Conservation (phyloP, 2,888 invertebrate species). For the Pheosia tremula region DNA sequence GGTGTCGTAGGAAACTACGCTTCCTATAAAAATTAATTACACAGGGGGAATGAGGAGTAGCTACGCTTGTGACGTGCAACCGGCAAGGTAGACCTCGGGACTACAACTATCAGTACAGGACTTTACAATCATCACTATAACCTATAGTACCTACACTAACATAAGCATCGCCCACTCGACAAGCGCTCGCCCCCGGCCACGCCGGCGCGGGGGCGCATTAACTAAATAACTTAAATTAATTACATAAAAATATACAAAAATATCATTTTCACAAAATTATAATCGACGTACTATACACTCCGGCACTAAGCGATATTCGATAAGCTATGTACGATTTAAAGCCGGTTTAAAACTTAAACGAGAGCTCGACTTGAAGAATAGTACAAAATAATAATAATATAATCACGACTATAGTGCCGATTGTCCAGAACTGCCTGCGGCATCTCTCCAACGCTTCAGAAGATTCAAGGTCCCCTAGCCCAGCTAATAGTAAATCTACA, state of each 20-base stretch:
- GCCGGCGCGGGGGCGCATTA: slow-evolving; percentile 52
- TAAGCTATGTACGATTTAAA: slow-evolving; percentile 79
- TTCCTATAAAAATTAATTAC: slow-evolving; percentile 83
- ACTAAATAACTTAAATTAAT: slow-evolving; percentile 81
- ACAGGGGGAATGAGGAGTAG: slow-evolving; percentile 82
- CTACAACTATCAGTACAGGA: slow-evolving; percentile 81
- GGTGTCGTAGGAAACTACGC: slow-evolving; percentile 83
- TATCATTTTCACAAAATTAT: slow-evolving; percentile 84
- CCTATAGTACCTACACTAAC: slow-evolving; percentile 62
- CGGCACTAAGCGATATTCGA: slow-evolving; percentile 80
- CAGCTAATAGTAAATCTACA: slow-evolving; percentile 83
- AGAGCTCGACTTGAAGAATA: slow-evolving; percentile 81
- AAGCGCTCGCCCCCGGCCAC: slow-evolving; percentile 61
- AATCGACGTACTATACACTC: slow-evolving; percentile 81
- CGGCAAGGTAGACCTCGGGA: slow-evolving; percentile 82
- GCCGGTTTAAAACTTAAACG: slow-evolving; percentile 82
- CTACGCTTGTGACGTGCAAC: slow-evolving; percentile 81
- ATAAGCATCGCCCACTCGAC: slow-evolving; percentile 67
- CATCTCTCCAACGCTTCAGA: slow-evolving; percentile 71
- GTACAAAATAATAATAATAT: slow-evolving; percentile 74
- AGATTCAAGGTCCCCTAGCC: slow-evolving; percentile 85
- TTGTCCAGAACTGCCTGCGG: slow-evolving; percentile 83
- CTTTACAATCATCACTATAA: slow-evolving; percentile 83
- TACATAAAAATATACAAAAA: slow-evolving; percentile 84
- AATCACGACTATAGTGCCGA: slow-evolving; percentile 84